These are phyloP conservation scores for Centropus unirufus DNA, from an alignment of 2,113 vertebrate species.

Conservation along the genomic window DNA sequence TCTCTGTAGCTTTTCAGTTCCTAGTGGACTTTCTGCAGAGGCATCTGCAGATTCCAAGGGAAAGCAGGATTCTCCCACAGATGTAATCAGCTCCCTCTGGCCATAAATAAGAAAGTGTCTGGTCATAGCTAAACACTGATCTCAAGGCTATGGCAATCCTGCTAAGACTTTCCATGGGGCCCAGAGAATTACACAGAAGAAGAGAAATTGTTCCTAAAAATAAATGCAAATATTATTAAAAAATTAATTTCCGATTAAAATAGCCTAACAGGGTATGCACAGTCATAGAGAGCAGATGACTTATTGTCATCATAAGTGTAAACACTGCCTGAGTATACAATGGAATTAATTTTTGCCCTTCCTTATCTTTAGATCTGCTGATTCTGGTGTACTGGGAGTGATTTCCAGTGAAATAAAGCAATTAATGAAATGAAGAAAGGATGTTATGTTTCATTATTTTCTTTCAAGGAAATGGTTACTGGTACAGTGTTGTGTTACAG, in stretches of 20 bases:
- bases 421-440: background rate
- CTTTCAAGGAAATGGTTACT: background rate
- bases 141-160: background rate
- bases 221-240: background rate
- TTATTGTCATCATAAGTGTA: background rate
- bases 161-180: background rate
- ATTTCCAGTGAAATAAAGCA: background rate
- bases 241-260: background rate
- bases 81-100: background rate
- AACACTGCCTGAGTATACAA: background rate
- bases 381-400: background rate
- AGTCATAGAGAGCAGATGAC: background rate
- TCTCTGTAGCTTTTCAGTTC: background rate
- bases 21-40: background rate
- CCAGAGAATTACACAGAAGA: background rate
- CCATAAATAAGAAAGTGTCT: background rate
- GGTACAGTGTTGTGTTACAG: background rate
- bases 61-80: background rate
- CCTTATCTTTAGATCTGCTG: background rate
- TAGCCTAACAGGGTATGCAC: background rate
- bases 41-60: background rate
- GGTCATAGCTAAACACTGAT: background rate
- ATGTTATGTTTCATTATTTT: background rate
- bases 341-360: background rate
- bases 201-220: background rate